phyloP scores from a whole-genome alignment of 2,113 vertebrate species.

The Caloenas nicobarica region DNA sequence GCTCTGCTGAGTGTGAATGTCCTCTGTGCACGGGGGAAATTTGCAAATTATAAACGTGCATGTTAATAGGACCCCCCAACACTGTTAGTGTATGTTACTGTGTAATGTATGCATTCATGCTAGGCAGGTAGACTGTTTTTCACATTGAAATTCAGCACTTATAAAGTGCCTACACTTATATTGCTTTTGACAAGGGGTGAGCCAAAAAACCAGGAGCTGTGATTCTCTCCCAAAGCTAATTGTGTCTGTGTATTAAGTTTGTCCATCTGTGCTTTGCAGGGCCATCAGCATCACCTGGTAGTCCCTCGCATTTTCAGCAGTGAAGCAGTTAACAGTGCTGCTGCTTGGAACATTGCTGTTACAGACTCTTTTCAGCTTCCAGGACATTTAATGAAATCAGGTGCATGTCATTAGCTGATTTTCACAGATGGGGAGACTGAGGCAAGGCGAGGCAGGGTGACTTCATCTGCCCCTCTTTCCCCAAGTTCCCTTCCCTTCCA shows the following conservation, averaged over 20 bases:
- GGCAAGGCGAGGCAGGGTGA: slow-evolving; percentile 28
- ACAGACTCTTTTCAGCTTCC: slow-evolving; percentile 29
- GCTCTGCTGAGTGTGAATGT: not conserved
- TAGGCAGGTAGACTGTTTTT: slow-evolving; percentile 6
- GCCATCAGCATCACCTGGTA: not conserved
- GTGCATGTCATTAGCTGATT: slow-evolving; percentile 36
- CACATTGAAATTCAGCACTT: slow-evolving; percentile 6
- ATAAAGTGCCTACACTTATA: not conserved
- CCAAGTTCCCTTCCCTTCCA: not conserved
- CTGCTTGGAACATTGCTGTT: slow-evolving; percentile 13
- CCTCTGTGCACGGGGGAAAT: not conserved
- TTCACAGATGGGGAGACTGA: slow-evolving; percentile 65
- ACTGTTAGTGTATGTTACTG: not conserved
- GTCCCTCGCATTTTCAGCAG: not conserved
- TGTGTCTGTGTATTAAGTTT: slow-evolving; percentile 34
- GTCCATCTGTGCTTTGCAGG: slow-evolving; percentile 37
- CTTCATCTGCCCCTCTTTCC: slow-evolving; percentile 1
- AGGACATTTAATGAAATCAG: slow-evolving; percentile 45
- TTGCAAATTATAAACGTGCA: not conserved
- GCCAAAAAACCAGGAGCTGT: not conserved
- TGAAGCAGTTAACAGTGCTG: slow-evolving; percentile 42
- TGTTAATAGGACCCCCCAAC: not conserved
- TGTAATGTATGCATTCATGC: not conserved
- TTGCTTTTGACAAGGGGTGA: slow-evolving; percentile 19
- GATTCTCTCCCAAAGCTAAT: slow-evolving; percentile 25